A percentile compares a stretch with the other conserved stretches of the same genome.
phyloP scores from a whole-genome alignment of 2,888 invertebrate species.

The Balanococcus diminutus region DNA sequence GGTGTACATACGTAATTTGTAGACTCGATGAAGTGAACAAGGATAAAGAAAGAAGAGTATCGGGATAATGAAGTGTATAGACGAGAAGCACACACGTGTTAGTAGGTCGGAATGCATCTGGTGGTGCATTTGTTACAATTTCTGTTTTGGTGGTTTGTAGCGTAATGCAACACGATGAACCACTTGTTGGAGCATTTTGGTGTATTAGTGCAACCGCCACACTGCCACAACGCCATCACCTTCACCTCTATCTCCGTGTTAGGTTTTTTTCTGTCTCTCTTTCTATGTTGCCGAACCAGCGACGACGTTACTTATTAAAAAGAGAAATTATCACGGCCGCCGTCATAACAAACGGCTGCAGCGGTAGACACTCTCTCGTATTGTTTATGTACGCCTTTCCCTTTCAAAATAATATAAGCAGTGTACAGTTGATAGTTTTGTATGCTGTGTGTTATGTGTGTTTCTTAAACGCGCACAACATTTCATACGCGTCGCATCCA shows the following conservation, averaged over 20 bases:
- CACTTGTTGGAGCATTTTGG: not conserved
- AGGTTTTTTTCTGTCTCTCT: not conserved
- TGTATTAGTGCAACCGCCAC: not conserved
- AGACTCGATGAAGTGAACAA: not conserved
- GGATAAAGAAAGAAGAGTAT: too few relatives aligned
- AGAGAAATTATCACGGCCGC: conserved; percentile 42
- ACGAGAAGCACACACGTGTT: not conserved
- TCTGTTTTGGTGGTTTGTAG: not conserved
- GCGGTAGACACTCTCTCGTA: conserved; percentile 21
- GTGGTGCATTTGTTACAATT: not conserved
- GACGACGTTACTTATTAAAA: conserved; percentile 47
- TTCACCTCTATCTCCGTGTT: not conserved
- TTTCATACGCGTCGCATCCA: not conserved
- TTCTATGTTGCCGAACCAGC: not conserved
- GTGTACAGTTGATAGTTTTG: not conserved
- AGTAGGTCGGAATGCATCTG: conserved; percentile 13
- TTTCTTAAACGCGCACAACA: not conserved
- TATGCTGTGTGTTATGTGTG: not conserved
- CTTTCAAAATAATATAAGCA: conserved; percentile 1
- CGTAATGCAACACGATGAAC: not conserved
- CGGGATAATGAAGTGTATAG: too few relatives aligned
- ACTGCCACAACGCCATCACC: not conserved
- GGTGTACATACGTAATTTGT: not conserved
- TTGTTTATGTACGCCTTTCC: conserved; percentile 43
- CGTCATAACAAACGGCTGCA: conserved; percentile 45